Evolutionary conservation across 2,888 invertebrate species (phyloP), one percentile per base, ranked within the genome.

Genomic region (Cephus nigrinus): DNA sequence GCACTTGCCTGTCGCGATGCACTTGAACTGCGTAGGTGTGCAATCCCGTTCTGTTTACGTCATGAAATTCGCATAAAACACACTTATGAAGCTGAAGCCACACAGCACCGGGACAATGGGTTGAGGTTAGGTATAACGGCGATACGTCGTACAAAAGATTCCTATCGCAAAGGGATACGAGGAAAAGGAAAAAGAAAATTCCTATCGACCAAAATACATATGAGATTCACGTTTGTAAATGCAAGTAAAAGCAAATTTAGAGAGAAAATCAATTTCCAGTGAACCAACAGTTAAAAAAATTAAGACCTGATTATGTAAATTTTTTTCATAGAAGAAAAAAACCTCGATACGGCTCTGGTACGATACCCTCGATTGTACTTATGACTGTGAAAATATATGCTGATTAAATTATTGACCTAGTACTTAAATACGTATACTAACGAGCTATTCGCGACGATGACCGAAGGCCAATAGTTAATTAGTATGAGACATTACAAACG

Each of bases 21-120:
- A 94, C 86, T 91, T 92, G 92, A 93, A 94, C 88, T 93, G 92
- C 85, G 92, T 92, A 75, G 90, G 87, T 76, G 89, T 89, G 89
- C 94, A 93, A 79, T 89, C 89, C 88, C 88, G 92, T 79, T 88
- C 91, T 91, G 90, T 87, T 85, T 85, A 83, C 72, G 36, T 80
- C 82, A 81, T 55, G 83, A 84, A 80, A 84, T 80, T 84, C 79
- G 84, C 85, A 86, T 76, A 85, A 84, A 85, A 85, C 82, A 86
- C 80, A 86, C 76, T 81, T 80, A 76, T 84, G 75, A 83, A 84
- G 84, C 84, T 35, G 32, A 84, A 84, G 84, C 84, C 76, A 80
- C 81, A 84, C 80, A 71, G 32, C 30, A 71, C 4, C 23, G 40
- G 68, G 23, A 75, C 34, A 68, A 74, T 74, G 23, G 68, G 3